A percentile compares a stretch with the other conserved stretches of the same genome.
Conservation (phyloP, 2,797 vertebrate species). For the Carduelis carduelis region DNA sequence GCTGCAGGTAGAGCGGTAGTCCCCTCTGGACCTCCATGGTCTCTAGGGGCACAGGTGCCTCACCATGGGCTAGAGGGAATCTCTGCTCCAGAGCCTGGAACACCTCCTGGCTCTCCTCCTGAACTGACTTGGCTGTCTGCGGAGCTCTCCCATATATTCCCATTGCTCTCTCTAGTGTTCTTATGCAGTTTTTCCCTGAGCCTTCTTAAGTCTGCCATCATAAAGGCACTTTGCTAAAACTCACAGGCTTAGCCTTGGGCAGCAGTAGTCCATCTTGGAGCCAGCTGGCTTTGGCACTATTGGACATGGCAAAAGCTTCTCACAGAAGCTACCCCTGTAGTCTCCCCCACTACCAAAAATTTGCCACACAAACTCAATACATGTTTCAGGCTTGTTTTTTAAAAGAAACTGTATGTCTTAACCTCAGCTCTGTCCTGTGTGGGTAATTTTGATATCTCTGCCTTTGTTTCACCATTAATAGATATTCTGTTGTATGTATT, state of each 20-base stretch:
- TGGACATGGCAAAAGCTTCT: not conserved
- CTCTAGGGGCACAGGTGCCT: not conserved
- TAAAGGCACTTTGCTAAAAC: not conserved
- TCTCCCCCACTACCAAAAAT: not conserved
- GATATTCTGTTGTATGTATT: not conserved
- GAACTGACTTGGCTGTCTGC: not conserved
- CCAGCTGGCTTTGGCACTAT: not conserved
- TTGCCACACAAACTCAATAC: not conserved
- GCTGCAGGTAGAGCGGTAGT: not conserved
- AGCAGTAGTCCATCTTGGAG: fast-evolving
- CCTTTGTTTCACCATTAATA: not conserved
- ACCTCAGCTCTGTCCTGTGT: not conserved
- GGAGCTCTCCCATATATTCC: not conserved
- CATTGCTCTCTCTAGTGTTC: not conserved
- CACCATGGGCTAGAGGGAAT: not conserved
- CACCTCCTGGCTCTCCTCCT: not conserved
- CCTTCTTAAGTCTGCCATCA: not conserved
- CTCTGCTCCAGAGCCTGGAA: not conserved
- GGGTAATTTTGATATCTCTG: not conserved
- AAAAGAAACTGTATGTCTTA: not conserved
- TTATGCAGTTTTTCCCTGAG: not conserved
- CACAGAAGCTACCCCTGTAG: not conserved
- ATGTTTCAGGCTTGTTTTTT: not conserved
- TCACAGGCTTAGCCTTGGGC: not conserved
- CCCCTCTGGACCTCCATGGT: too few relatives aligned